These are phyloP conservation scores for Harpagoxenus sublaevis DNA, from an alignment of 2,888 invertebrate species.

Conservation along the genomic window DNA sequence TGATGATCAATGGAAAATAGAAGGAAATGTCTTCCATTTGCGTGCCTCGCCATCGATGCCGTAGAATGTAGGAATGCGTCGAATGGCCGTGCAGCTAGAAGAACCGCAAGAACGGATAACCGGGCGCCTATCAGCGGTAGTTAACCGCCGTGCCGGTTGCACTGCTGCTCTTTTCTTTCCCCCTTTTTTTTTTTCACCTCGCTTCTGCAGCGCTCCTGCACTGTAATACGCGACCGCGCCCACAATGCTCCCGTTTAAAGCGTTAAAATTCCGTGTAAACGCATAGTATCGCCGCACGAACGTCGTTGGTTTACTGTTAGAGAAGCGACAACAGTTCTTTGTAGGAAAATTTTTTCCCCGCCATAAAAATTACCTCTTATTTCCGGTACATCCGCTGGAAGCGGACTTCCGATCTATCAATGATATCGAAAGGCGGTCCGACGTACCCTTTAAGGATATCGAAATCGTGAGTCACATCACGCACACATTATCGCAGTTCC, in stretches of 20 bases:
- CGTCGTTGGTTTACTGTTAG: conserved; percentile 36
- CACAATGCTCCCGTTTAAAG: conserved; percentile 58
- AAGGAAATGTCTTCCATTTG: conserved; percentile 42
- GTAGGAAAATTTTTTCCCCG: not conserved
- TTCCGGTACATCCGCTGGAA: not conserved
- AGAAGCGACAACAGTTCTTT: conserved; percentile 29
- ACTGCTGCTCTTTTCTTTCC: conserved; percentile 43
- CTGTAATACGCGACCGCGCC: conserved; percentile 68
- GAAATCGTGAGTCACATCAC: conserved; percentile 33
- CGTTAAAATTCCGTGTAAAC: conserved; percentile 58
- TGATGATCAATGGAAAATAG: conserved; percentile 21
- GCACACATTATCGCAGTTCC: not conserved
- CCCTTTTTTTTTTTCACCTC: conserved; percentile 38
- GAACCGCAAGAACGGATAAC: conserved; percentile 66
- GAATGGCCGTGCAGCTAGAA: conserved; percentile 64
- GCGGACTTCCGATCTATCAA: conserved; percentile 15
- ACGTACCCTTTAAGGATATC: not conserved
- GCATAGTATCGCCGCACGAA: not conserved
- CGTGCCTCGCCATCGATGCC: conserved; percentile 22
- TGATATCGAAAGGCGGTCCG: not conserved
- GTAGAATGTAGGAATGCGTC: conserved; percentile 56
- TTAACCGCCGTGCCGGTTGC: conserved; percentile 64
- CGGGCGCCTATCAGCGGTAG: conserved; percentile 61
- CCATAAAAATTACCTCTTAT: not conserved
- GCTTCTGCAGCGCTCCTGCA: conserved; percentile 22